phyloP scores from a whole-genome alignment of 2,888 invertebrate species.

The Anticlea derivata region DNA sequence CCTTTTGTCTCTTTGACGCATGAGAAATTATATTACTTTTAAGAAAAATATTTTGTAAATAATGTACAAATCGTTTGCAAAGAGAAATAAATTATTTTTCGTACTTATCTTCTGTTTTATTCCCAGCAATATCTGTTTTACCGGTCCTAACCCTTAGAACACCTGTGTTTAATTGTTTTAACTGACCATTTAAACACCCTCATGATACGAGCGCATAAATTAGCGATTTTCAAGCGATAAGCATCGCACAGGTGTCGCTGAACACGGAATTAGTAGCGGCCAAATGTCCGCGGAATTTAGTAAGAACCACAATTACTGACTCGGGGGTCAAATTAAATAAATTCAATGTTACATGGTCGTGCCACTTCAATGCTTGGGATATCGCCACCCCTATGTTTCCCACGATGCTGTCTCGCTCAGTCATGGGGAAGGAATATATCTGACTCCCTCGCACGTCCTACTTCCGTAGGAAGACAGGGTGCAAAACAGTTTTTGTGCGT shows the following conservation, averaged over 20 bases:
- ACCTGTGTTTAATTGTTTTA: conserved; percentile 27
- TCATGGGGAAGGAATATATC: conserved; percentile 25
- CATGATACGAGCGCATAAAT: conserved; percentile 44
- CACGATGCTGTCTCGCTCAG: conserved; percentile 66
- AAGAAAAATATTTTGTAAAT: conserved; percentile 40
- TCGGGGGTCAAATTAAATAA: conserved; percentile 47
- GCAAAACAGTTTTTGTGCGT: conserved; percentile 74
- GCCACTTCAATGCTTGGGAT: conserved; percentile 78
- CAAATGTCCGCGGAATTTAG: conserved; percentile 43
- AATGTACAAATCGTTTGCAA: conserved; percentile 42
- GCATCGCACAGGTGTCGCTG: conserved; percentile 59
- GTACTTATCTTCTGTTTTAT: conserved; percentile 27
- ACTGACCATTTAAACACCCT: conserved; percentile 30
- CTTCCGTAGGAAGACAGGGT: conserved; percentile 79
- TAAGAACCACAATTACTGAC: conserved; percentile 31
- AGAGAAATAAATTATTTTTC: conserved; percentile 58
- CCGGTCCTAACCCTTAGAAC: conserved; percentile 18
- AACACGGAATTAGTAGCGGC: conserved; percentile 39
- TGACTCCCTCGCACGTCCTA: conserved; percentile 50
- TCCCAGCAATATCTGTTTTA: background rate
- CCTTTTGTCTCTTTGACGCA: conserved; percentile 5
- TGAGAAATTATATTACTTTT: conserved; percentile 1
- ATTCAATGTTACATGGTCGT: conserved; percentile 54
- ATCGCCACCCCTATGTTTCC: conserved; percentile 79
- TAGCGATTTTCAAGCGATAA: conserved; percentile 48